These are phyloP conservation scores for Diarsia dahlii DNA, from an alignment of 2,888 invertebrate species.

Conservation along the genomic window DNA sequence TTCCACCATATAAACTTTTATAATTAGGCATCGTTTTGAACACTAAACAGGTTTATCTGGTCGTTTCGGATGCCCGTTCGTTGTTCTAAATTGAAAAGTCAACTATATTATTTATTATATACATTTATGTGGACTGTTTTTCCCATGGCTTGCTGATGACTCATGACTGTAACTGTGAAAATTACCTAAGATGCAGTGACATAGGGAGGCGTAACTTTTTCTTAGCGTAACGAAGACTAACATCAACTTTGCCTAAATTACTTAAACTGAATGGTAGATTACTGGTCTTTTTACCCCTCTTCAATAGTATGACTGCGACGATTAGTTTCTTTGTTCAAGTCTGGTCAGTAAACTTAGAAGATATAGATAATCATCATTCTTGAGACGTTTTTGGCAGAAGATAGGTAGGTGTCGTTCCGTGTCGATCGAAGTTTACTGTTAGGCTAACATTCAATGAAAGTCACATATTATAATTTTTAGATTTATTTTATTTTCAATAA, in stretches of 20 bases:
- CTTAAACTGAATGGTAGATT: neutral
- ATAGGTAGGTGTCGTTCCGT: neutral
- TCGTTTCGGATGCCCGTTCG: conserved; percentile 51
- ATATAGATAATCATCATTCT: neutral
- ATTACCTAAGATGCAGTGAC: no score
- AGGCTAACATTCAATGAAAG: conserved; percentile 69
- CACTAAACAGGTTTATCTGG: conserved; percentile 73
- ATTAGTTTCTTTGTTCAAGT: neutral
- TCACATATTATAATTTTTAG: conserved; percentile 84
- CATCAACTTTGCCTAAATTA: neutral
- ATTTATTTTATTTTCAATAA: conserved; percentile 91
- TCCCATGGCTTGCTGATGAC: neutral
- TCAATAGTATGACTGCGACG: neutral
- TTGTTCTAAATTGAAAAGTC: conserved; percentile 55
- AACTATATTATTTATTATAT: neutral
- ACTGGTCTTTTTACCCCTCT: neutral
- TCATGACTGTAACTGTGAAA: neutral
- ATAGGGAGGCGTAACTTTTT: neutral
- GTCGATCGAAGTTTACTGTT: neutral
- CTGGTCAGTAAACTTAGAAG: neutral
- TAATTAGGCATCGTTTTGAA: conserved; percentile 69
- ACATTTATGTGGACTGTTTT: neutral
- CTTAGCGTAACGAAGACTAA: neutral
- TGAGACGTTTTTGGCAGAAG: neutral
- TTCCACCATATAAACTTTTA: conserved; percentile 62